Conservation (phyloP, 2,113 vertebrate genomes). For the Jaculus jaculus region DNA sequence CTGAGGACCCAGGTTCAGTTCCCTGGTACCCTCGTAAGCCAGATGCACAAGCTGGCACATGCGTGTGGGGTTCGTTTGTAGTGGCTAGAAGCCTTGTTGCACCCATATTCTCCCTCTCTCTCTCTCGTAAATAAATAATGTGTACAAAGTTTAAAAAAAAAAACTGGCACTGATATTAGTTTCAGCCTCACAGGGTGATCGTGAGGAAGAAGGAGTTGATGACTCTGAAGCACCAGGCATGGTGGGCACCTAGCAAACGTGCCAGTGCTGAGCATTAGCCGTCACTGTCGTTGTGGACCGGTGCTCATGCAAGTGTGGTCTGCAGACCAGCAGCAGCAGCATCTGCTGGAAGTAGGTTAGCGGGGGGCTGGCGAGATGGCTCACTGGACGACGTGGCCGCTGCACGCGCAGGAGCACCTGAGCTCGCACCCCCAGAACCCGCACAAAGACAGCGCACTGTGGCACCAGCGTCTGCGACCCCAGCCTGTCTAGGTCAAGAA, state of each 20-base stretch:
- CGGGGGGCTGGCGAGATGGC: background rate
- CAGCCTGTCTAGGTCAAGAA: background rate
- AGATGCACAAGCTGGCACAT: no score
- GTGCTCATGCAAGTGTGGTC: background rate
- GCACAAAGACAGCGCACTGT: background rate
- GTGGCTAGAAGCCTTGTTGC: no score
- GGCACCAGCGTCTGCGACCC: background rate
- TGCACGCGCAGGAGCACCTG: background rate
- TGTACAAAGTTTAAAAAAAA: background rate
- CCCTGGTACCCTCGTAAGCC: no score
- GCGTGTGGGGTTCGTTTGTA: no score
- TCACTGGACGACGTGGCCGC: background rate
- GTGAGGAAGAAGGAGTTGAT: background rate
- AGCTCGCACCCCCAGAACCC: background rate
- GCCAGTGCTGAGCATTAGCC: background rate
- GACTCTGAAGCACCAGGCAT: background rate
- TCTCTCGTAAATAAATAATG: no score
- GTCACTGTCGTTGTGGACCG: no score
- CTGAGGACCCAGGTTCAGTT: no score
- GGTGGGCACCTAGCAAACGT: background rate
- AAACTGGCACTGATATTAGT: background rate
- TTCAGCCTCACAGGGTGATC: background rate
- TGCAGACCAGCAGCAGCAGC: no score
- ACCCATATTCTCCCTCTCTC: no score
- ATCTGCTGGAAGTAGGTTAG: background rate